Base-by-base conservation (phyloP, 30 jellyfish, hydroid and myxozoan species). In the Aurelia coerulea region DNA sequence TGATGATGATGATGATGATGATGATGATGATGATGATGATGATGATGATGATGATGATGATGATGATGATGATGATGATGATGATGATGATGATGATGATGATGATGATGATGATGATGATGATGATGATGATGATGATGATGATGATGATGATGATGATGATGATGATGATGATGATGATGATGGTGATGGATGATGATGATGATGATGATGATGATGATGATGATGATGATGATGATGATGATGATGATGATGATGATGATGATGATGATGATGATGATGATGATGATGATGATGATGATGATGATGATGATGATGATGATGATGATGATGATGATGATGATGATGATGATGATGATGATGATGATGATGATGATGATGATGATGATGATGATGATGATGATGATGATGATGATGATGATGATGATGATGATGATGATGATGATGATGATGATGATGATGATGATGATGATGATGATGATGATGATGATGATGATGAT, bases 1-100 rank as follows among this genome's bases (percentile, higher is more conserved):
- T 73, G 83, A 73, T 73, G 83, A 73, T 73, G 83, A 73, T 73
- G 83, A 73, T 73, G 83, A 76, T 76, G 81, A 76, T 76, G 56
- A 76, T 76, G 81, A 76, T 76, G 81, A 76, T 76, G 81, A 76
- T 76, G 81, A 76, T 76, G 81, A 76, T 76, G 81, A 76, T 76
- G 81, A 76, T 76, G 81, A 76, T 76, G 81, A 76, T 76, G 81
- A 76, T 76, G 81, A 76, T 76, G 81, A 76, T 76, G 81, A 76
- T 76, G 81, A 76, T 76, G 81, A 46, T 76, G 81, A 46, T 76
- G 81, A 46, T 76, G 59, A 46, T 76, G 81, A 1, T 76, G 81
- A 46, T 76, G 81, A 46, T 76, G 81, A 46, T 76, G 59, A 46
- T 76, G 81, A 46, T 76, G 81, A 46, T 76, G 81, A 46, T 76